phyloP scores from a whole-genome alignment of 2,888 invertebrate species.

The Sthenelais limicola region DNA sequence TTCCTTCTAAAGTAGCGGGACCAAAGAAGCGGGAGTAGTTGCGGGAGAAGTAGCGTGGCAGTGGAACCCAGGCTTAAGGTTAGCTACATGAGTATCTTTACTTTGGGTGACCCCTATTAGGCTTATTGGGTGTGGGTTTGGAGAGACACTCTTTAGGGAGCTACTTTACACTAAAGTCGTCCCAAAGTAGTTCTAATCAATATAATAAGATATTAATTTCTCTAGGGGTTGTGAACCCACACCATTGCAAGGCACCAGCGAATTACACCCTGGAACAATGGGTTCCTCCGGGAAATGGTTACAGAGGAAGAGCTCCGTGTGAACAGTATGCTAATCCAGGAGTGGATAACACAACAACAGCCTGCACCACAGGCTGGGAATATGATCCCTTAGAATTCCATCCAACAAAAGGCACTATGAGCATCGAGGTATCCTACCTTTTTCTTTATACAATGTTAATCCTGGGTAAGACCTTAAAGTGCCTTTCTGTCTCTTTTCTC shows the following conservation, averaged over 20 bases:
- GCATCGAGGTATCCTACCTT: conserved; percentile 25
- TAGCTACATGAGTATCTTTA: no score
- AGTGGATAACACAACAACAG: conserved; percentile 11
- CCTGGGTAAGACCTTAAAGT: no score
- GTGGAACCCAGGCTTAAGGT: no score
- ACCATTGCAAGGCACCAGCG: conserved; percentile 12
- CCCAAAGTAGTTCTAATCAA: background rate
- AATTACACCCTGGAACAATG: conserved; percentile 8
- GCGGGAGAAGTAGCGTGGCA: no score
- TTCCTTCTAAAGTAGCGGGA: no score
- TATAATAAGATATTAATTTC: background rate
- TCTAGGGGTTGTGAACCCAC: conserved; percentile 23
- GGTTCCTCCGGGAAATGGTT: conserved; percentile 5
- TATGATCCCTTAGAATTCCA: conserved; percentile 26
- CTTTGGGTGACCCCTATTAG: no score
- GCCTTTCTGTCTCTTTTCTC: no score
- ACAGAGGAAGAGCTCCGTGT: background rate
- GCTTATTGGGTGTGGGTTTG: no score
- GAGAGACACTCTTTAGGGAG: no score
- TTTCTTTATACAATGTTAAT: no score
- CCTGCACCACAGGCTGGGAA: conserved; percentile 25
- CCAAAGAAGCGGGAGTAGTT: no score
- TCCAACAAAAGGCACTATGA: conserved; percentile 18
- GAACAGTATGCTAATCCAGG: conserved; percentile 11
- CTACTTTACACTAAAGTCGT: no score